phyloP scores from a whole-genome alignment of 35 echinoderm and acorn worm genomes.

The Strongylocentrotus purpuratus region DNA sequence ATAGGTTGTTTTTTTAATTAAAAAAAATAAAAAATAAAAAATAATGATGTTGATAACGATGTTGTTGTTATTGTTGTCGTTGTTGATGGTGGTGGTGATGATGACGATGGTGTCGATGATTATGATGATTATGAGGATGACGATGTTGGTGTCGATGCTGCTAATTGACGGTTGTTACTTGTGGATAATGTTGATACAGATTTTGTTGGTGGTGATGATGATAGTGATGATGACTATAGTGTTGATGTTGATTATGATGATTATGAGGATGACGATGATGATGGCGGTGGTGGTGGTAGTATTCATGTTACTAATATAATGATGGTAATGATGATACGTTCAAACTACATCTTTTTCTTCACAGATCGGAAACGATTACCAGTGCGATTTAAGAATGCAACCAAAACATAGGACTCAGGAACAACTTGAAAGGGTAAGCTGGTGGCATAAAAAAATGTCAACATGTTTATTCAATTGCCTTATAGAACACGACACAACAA shows the following conservation, averaged over 20 bases:
- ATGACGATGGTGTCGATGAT: neutral
- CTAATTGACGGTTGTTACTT: neutral
- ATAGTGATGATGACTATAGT: neutral
- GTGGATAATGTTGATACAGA: neutral
- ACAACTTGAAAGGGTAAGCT: slow-evolving; percentile 57
- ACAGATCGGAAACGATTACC: slow-evolving; percentile 59
- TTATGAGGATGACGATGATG: neutral
- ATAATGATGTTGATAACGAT: neutral
- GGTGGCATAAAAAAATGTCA: neutral
- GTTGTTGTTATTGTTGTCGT: neutral
- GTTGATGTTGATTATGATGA: neutral
- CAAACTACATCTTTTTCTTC: neutral
- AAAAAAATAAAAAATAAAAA: no score
- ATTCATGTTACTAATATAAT: neutral
- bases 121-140: neutral
- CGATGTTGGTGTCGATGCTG: neutral
- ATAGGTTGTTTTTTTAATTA: no score
- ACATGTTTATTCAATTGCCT: no score
- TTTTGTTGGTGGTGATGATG: neutral
- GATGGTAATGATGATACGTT: neutral
- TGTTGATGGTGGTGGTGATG: neutral
- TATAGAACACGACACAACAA: no score
- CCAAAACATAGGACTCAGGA: slow-evolving; percentile 52
- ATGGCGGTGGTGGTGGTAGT: neutral
- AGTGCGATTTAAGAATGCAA: slow-evolving; percentile 57